phyloP scores from a whole-genome alignment of 2,888 invertebrate species.

The Dicranocentrus wangi region DNA sequence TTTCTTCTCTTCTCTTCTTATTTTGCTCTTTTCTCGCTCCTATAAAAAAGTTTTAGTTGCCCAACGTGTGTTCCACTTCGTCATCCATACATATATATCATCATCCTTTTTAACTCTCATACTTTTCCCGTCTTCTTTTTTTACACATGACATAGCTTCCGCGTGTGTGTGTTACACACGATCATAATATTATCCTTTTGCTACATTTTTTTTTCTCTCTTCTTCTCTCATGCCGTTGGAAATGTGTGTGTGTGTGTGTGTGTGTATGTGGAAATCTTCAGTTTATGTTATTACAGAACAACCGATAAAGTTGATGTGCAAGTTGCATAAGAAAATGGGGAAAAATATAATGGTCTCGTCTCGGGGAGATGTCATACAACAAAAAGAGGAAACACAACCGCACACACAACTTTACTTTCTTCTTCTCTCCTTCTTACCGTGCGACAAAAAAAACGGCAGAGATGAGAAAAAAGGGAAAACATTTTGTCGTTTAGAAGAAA shows the following conservation, averaged over 20 bases:
- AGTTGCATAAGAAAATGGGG: neutral
- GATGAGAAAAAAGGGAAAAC: too few species aligned
- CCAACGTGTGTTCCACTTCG: neutral
- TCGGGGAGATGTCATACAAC: neutral
- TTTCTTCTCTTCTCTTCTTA: slow-evolving; percentile 11
- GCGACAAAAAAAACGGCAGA: too few species aligned
- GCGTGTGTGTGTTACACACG: too few species aligned
- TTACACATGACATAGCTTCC: neutral
- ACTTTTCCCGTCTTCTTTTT: neutral
- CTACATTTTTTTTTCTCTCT: neutral
- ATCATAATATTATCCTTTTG: slow-evolving; percentile 18
- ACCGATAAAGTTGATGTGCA: neutral
- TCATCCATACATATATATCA: too few species aligned
- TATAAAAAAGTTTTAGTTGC: neutral
- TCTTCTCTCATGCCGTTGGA: neutral
- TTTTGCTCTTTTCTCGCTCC: neutral
- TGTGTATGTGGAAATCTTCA: too few species aligned
- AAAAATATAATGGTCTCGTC: neutral
- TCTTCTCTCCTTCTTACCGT: too few species aligned
- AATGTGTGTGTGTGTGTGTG: too few species aligned
- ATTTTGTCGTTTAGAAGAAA: too few species aligned
- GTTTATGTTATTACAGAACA: too few species aligned
- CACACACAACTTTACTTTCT: too few species aligned
- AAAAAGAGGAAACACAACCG: too few species aligned
- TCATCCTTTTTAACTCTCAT: too few species aligned